Base-by-base conservation (phyloP, 1,140 invertebrate genomes). In the Trachymyrmex septentrionalis region DNA sequence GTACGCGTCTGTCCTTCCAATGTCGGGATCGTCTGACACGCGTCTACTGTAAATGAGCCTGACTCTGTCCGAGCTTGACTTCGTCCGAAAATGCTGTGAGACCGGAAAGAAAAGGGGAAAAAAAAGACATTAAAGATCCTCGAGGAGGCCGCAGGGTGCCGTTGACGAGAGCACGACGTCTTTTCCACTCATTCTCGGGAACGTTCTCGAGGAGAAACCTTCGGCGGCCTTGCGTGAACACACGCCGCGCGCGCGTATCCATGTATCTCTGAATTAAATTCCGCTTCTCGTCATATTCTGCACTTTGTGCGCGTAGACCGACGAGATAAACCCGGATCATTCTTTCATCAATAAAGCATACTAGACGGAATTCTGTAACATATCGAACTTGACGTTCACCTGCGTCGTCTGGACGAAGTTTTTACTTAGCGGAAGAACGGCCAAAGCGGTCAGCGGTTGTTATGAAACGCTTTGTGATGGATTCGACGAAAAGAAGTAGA, bases 251-350 rank as follows among this genome's bases (percentile, higher is more conserved):
- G 55, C n/a, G 72, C 59, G 34, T 50, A 30, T 12, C 64, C 75
- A 81, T 59, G 63, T n/a, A n/a, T n/a, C n/a, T 87, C 86, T 90
- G 81, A 90, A 90, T 90, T 90, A 87, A 90, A 90, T 64, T 73
- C 24, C 30, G 50, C 30, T 80, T 81, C 85, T 69, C 76, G 72
- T 61, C 77, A 87, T 76, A 81, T 78, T 88, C 64, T 63, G 63
- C 80, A 86, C 69, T 80, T 90, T 63, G 69, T n/a, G n/a, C n/a
- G n/a, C n/a, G n/a, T 85, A 72, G 55, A 85, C 9, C 24, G 1
- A 63, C n/a, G 81, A 57, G 59, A 81, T 61, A 61, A 87, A 76
- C 63, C 53, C 48, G 34, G 2, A 0, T 59, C 14, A 21, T 30
- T 73, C 5, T 48, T 71, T 6, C 27, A 12, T 44, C 57, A 12